Conservation (phyloP, 2,113 vertebrate species). For the Antechinus stuartii region DNA sequence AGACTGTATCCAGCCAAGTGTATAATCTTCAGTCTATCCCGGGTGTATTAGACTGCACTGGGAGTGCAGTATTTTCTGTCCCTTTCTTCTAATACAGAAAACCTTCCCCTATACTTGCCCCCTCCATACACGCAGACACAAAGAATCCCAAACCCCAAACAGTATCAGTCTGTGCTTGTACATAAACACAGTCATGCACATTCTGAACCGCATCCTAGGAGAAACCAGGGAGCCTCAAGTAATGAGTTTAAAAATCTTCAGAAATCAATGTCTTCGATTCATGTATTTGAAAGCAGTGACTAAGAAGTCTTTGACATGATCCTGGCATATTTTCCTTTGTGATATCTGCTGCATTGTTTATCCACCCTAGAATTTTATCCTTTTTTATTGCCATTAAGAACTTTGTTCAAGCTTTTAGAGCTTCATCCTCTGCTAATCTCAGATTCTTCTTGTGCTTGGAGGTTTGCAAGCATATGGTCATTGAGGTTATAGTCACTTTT, state of each 20-base stretch:
- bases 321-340: conserved; percentile 20
- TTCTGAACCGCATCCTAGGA: conserved; percentile 71
- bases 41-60: conserved; percentile 37
- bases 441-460: conserved; percentile 45
- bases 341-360: conserved; percentile 42
- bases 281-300: conserved; percentile 62
- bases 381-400: conserved; percentile 62
- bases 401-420: conserved; percentile 49
- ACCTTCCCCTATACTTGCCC: conserved; percentile 40
- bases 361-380: conserved; percentile 16
- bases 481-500: conserved; percentile 62
- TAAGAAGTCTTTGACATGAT: conserved; percentile 47
- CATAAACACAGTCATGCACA: conserved; percentile 66
- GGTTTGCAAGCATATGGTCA: conserved; percentile 58
- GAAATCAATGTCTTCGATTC: conserved; percentile 50
- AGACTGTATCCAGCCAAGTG: conserved; percentile 46
- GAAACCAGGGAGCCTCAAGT: conserved; percentile 71
- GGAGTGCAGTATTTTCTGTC: conserved; percentile 54
- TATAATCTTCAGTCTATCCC: conserved; percentile 29
- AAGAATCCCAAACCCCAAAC: conserved; percentile 18
- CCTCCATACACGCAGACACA: conserved; percentile 14
- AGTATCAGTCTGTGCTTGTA: conserved; percentile 74
- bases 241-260: conserved; percentile 68
- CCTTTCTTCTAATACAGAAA: conserved; percentile 66
- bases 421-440: not conserved